Conservation (phyloP, 2,888 invertebrate genomes). For the Acanthosepion esculentum region DNA sequence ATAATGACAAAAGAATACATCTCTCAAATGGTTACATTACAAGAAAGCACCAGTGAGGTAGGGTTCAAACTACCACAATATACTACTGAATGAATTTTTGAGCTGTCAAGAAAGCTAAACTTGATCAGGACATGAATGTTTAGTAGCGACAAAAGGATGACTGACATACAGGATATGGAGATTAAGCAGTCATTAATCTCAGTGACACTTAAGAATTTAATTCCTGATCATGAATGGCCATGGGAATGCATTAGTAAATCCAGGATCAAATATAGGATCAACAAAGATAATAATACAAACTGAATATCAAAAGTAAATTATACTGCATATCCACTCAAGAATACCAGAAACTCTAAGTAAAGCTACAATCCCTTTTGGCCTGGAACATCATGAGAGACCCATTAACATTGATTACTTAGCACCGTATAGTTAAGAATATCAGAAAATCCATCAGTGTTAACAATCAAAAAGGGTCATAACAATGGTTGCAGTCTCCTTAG, state of each 20-base stretch:
- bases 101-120: background rate
- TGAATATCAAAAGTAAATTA: constrained; percentile 10
- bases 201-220: background rate
- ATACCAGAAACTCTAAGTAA: background rate
- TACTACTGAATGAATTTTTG: background rate
- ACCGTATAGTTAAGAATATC: background rate
- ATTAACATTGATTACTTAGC: no score
- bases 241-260: background rate
- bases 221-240: background rate
- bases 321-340: background rate
- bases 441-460: background rate
- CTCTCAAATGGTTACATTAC: background rate
- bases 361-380: background rate
- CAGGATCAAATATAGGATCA: background rate
- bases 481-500: background rate
- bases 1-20: background rate
- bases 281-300: background rate
- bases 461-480: background rate
- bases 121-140: constrained; percentile 8
- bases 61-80: background rate
- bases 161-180: background rate
- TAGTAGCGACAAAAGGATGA: background rate
- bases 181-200: constrained; percentile 33
- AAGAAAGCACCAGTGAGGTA: background rate
- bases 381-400: no score